Evolutionary conservation across 2,888 invertebrate genomes (phyloP).

Genomic region (Cyaniris semiargus): DNA sequence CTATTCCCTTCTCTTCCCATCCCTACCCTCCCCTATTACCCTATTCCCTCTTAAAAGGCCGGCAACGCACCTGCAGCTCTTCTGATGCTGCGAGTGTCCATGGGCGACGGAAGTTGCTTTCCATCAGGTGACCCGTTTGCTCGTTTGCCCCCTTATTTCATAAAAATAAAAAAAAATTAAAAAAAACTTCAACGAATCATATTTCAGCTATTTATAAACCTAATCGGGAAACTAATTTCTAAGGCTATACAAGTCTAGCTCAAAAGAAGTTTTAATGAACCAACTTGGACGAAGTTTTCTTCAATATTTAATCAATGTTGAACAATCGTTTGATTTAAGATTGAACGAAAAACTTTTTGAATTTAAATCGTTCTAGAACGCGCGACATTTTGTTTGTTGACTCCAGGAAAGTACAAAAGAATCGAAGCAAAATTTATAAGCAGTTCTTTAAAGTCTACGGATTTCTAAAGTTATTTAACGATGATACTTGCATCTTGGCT

Average conservation of each 20-base stretch:
- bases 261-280: slow-evolving; percentile 27
- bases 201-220: slow-evolving; percentile 1
- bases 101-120: no score
- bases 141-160: no score
- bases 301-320: slow-evolving; percentile 26
- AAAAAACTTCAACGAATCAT: neutral
- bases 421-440: neutral
- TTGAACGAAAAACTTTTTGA: slow-evolving; percentile 17
- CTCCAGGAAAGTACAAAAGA: neutral
- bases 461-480: neutral
- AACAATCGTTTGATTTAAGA: slow-evolving; percentile 25
- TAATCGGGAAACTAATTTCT: neutral
- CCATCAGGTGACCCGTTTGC: no score
- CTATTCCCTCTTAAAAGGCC: no score
- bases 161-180: no score
- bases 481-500: neutral
- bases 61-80: no score
- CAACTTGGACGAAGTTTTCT: slow-evolving; percentile 7
- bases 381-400: slow-evolving; percentile 9
- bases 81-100: no score
- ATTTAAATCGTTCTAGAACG: slow-evolving; percentile 9
- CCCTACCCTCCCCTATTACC: no score
- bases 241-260: slow-evolving; percentile 24
- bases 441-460: neutral
- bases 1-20: no score